These are phyloP conservation scores for Apomyelois bistriatella DNA, from an alignment of 2,888 invertebrate species.

Conservation along the genomic window DNA sequence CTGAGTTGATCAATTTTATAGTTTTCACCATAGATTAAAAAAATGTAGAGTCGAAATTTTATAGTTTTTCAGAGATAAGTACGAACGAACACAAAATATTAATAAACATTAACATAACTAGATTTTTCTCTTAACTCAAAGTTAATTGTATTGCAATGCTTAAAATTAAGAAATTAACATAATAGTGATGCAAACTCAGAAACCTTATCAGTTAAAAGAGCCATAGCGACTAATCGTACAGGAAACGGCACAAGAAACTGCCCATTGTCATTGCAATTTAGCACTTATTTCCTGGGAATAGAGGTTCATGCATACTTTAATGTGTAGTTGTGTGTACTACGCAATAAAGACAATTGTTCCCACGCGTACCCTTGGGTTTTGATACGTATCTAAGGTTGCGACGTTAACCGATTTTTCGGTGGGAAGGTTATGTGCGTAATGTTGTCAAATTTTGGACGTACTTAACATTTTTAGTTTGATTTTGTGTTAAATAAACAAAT, in stretches of 20 bases:
- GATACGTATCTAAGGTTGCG: constrained; percentile 8
- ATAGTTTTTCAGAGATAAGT: no score
- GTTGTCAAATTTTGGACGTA: neutral
- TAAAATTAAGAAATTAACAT: neutral
- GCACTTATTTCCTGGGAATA: neutral
- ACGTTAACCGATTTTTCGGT: constrained; percentile 6
- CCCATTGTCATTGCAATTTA: neutral
- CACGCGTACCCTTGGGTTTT: constrained; percentile 1
- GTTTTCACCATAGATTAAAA: no score
- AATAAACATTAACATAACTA: neutral
- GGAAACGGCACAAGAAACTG: neutral
- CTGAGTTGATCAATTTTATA: no score
- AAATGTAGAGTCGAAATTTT: no score
- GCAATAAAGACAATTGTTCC: neutral
- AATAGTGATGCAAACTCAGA: neutral
- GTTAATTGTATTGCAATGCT: neutral
- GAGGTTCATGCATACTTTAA: neutral
- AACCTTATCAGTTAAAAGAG: neutral
- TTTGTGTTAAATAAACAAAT: no score
- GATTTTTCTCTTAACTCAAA: neutral
- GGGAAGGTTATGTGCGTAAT: constrained; percentile 13
- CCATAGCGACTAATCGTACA: neutral
- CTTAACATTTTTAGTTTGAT: no score
- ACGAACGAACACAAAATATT: neutral
- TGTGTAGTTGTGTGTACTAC: neutral